phyloP scores from a whole-genome alignment of 2,888 invertebrate genomes.

The Scaptomyza tumidula region DNA sequence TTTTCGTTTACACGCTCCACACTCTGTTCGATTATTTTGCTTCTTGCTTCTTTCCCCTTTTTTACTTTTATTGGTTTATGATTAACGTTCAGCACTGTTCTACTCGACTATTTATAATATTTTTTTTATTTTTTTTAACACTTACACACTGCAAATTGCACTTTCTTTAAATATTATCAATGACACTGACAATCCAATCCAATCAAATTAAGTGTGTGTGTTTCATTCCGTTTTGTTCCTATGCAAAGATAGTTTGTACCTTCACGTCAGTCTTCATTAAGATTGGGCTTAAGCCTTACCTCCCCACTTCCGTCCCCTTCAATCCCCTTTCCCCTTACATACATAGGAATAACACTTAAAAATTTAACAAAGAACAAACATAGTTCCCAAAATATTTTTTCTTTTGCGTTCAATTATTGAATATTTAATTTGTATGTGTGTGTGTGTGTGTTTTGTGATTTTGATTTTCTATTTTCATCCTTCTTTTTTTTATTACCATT shows the following conservation, averaged over 20 bases:
- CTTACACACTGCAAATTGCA: constrained; percentile 31
- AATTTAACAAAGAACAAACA: not conserved
- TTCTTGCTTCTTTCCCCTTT: too few relatives aligned
- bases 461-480: constrained; percentile 78
- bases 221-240: constrained; percentile 10
- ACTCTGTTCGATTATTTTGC: too few relatives aligned
- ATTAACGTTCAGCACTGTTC: too few relatives aligned
- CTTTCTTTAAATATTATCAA: not conserved
- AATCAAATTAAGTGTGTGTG: not conserved
- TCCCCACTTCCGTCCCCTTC: not conserved
- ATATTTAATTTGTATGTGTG: constrained; percentile 70
- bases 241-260: not conserved
- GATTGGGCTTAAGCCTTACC: not conserved
- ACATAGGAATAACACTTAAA: constrained; percentile 8
- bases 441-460: constrained; percentile 65
- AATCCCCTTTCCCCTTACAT: not conserved
- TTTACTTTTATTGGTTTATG: not conserved
- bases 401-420: constrained; percentile 58
- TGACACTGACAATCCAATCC: too few relatives aligned
- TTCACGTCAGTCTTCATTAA: not conserved
- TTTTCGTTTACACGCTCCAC: constrained; percentile 3
- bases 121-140: not conserved
- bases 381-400: constrained; percentile 15
- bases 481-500: constrained; percentile 80
- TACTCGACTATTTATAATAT: not conserved